Conservation (phyloP, 1,140 invertebrate species). For the Apis florea region DNA sequence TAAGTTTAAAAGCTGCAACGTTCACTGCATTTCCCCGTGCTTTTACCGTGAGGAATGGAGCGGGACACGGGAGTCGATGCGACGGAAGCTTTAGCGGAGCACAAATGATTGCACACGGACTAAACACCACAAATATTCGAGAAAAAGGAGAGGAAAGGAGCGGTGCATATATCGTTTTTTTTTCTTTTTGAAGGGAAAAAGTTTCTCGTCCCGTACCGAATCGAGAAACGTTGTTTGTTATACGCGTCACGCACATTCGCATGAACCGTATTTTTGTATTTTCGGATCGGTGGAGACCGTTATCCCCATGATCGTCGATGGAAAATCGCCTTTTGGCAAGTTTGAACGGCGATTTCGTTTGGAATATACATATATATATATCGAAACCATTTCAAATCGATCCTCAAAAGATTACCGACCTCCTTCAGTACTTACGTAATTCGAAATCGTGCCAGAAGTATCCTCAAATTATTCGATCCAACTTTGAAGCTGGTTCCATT, state of each 20-base stretch:
- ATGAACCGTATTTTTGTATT: slow-evolving; percentile 1
- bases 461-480: too few relatives aligned
- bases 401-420: neutral
- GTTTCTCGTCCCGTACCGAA: neutral
- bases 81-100: neutral
- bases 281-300: neutral
- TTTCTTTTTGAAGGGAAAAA: neutral
- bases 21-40: neutral
- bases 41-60: slow-evolving; percentile 25
- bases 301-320: neutral
- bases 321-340: slow-evolving; percentile 24
- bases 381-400: neutral
- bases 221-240: neutral
- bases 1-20: slow-evolving; percentile 26
- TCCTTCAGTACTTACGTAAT: neutral
- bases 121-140: neutral
- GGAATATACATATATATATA: neutral
- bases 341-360: slow-evolving; percentile 5
- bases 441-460: neutral
- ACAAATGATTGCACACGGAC: slow-evolving; percentile 11
- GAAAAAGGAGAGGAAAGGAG: neutral
- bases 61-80: neutral
- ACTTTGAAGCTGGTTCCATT: neutral
- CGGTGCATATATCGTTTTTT: neutral
- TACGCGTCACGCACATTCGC: neutral